Evolutionary conservation across 2,888 invertebrate genomes (phyloP), one percentile per base, ranked within the genome.

Genomic region (Ischnura elegans): DNA sequence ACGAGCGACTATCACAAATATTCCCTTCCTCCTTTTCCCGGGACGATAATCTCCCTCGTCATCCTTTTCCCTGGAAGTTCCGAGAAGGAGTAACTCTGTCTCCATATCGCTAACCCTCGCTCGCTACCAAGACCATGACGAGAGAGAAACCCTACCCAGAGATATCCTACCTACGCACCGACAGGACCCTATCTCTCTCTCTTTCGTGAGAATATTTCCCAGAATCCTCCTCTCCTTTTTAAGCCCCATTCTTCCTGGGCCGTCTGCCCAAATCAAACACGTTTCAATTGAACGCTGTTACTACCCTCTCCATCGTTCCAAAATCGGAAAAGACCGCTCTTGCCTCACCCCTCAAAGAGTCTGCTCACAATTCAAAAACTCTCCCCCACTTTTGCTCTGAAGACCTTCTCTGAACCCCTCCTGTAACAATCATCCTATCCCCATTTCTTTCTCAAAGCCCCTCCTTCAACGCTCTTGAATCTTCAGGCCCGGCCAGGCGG

Each of bases 121-220:
- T 19, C 55, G 19, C 21, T 55, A 1, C 61, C 61, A 25, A 8
- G n/a, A 61, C 61, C 61, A 21, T n/a, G 25, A 51, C 51, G 6
- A 51, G 19, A 51, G n/a, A n/a, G n/a, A 51, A 51, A 61, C 61
- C 61, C 61, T 25, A 21, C 61, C 55, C 55, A 55, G 47, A 47
- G 21, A 4, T 25, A 4, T 25, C 61, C 61, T 25, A 25, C 29
- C 76, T 13, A 76, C 36, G 29, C 29, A 76, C 76, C 76, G 10
- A 29, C 76, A 51, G 13, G 29, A 36, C 36, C 25, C 76, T 36
- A 13, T 76, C 76, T 36, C 8, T n/a, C 76, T 10, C 76, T n/a
- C n/a, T n/a, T n/a, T n/a, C n/a, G n/a, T n/a, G n/a, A n/a, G 76
- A 36, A 76, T 76, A 76, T 76, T 76, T 76, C 76, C 76, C 76